Evolutionary conservation across 2,888 invertebrate species (phyloP).

Genomic region (Cordilura impudica): DNA sequence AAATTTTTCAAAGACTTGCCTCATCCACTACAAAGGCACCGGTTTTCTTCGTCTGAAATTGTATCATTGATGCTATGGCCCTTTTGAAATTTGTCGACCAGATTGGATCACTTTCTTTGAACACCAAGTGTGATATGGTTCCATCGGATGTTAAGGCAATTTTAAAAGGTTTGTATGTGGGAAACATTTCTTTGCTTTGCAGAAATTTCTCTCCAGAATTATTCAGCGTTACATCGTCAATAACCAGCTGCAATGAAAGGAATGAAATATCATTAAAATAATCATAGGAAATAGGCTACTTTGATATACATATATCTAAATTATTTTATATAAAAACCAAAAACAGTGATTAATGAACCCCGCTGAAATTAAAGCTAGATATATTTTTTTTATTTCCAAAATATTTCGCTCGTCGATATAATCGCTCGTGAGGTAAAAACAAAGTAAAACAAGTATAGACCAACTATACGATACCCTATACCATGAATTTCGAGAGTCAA

Average conservation of each 20-base stretch:
- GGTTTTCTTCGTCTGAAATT: constrained; percentile 79
- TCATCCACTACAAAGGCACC: constrained; percentile 78
- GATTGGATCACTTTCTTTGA: constrained; percentile 79
- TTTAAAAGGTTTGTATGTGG: constrained; percentile 77
- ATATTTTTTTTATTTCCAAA: too few species aligned
- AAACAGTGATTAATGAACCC: too few species aligned
- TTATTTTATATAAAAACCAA: too few species aligned
- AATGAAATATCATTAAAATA: not conserved
- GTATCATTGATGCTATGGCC: constrained; percentile 83
- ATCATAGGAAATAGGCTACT: too few species aligned
- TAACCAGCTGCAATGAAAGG: constrained; percentile 72
- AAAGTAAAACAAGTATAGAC: too few species aligned
- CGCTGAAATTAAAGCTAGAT: too few species aligned
- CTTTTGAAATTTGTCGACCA: constrained; percentile 85
- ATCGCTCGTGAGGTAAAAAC: too few species aligned
- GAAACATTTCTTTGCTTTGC: constrained; percentile 78
- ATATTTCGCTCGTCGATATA: too few species aligned
- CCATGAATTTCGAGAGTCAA: too few species aligned
- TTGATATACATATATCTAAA: too few species aligned
- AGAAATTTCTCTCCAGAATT: constrained; percentile 77
- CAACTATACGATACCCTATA: too few species aligned
- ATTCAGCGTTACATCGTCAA: constrained; percentile 76
- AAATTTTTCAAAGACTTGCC: constrained; percentile 66
- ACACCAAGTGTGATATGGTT: constrained; percentile 74
- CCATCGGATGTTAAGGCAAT: constrained; percentile 75